phyloP scores from a whole-genome alignment of 2,888 invertebrate species.

The Epistrophe grossulariae region DNA sequence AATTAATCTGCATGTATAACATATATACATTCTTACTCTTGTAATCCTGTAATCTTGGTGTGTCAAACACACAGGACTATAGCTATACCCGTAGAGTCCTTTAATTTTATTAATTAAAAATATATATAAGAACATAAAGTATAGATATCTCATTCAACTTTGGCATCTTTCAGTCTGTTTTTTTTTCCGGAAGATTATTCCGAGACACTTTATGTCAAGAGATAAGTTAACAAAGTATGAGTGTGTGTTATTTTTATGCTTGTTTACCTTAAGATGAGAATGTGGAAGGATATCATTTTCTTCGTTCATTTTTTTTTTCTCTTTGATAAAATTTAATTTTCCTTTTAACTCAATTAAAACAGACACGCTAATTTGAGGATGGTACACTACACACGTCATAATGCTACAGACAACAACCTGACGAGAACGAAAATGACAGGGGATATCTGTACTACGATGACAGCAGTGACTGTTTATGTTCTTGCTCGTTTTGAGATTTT shows the following conservation, averaged over 20 bases:
- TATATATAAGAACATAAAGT: background rate
- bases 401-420: conserved; percentile 23
- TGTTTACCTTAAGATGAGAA: background rate
- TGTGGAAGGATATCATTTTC: conserved; percentile 5
- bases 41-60: background rate
- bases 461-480: conserved; percentile 31
- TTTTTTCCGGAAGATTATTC: conserved; percentile 19
- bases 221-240: conserved; percentile 4
- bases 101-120: conserved; percentile 19
- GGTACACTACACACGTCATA: conserved; percentile 46
- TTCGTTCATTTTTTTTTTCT: background rate
- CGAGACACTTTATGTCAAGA: conserved; percentile 11
- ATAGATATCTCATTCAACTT: conserved; percentile 5
- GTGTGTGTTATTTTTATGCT: conserved; percentile 14
- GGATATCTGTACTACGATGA: background rate
- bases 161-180: conserved; percentile 1
- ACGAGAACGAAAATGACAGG: conserved; percentile 20
- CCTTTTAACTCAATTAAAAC: conserved; percentile 69
- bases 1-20: conserved; percentile 21
- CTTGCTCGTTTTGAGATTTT: conserved; percentile 49
- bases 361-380: conserved; percentile 62
- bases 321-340: conserved; percentile 42
- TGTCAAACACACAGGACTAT: background rate
- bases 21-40: background rate
- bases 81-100: background rate